Evolutionary conservation across 2,113 vertebrate genomes (phyloP).

Genomic region (Pangasianodon gigas): DNA sequence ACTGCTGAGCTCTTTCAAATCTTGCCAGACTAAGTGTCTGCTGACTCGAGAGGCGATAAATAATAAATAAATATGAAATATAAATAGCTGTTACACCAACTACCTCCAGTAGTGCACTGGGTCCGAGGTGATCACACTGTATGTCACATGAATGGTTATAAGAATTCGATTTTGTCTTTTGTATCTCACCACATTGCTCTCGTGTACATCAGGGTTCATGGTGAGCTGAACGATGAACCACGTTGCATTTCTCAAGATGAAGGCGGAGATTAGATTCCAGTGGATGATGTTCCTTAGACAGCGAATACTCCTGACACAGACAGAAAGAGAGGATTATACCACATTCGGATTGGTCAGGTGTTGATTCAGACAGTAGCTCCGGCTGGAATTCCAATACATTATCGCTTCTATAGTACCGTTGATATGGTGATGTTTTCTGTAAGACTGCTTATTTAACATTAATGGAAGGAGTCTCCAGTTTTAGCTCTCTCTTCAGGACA

Average conservation of each 20-base stretch:
- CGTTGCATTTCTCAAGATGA: constrained; percentile 83
- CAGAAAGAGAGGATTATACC: not conserved
- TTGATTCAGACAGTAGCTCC: not conserved
- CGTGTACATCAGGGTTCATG: constrained; percentile 82
- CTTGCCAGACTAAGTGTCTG: not conserved
- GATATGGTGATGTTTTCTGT: too few species aligned
- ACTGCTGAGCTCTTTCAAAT: not conserved
- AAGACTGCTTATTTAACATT: not conserved
- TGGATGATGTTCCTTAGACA: constrained; percentile 89
- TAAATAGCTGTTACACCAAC: not conserved
- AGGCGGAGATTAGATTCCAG: constrained; percentile 87
- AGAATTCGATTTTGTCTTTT: not conserved
- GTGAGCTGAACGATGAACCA: constrained; percentile 88
- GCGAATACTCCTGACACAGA: constrained; percentile 78
- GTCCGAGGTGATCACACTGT: not conserved
- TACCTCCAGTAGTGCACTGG: not conserved
- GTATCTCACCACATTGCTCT: constrained; percentile 82
- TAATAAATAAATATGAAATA: constrained; percentile 28
- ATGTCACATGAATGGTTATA: not conserved
- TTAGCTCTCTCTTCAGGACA: not conserved
- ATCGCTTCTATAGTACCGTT: too few species aligned
- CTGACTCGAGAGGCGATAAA: not conserved
- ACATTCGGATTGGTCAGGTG: not conserved
- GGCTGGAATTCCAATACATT: not conserved
- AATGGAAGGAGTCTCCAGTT: not conserved